These are phyloP conservation scores for Netelia fuscicornis DNA, from an alignment of 2,888 invertebrate species.

Conservation along the genomic window DNA sequence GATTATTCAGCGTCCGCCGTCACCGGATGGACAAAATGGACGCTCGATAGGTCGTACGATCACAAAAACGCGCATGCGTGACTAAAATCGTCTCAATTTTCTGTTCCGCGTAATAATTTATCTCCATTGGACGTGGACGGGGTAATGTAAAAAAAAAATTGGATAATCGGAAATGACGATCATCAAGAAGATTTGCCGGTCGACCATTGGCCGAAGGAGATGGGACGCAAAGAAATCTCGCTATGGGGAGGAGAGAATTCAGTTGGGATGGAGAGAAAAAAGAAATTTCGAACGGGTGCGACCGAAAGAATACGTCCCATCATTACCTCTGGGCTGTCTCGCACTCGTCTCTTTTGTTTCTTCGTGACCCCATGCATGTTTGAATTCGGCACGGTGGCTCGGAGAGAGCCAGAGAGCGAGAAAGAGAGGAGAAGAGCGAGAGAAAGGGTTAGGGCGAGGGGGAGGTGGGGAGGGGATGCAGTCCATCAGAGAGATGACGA, in stretches of 20 bases:
- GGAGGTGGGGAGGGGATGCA: slow-evolving; percentile 41
- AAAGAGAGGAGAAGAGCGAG: slow-evolving; percentile 46
- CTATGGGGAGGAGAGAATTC: slow-evolving; percentile 26
- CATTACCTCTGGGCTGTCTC: slow-evolving; percentile 22
- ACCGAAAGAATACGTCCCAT: slow-evolving; percentile 43
- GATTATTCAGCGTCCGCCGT: not conserved
- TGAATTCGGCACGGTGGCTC: slow-evolving; percentile 55
- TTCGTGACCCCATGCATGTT: slow-evolving; percentile 52
- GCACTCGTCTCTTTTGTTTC: slow-evolving; percentile 21
- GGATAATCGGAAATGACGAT: slow-evolving; percentile 58
- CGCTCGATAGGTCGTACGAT: no score
- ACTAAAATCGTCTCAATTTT: slow-evolving; percentile 57
- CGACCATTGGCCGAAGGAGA: slow-evolving; percentile 16
- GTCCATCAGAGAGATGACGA: slow-evolving; percentile 62
- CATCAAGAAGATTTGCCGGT: slow-evolving; percentile 35
- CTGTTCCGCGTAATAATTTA: slow-evolving; percentile 34
- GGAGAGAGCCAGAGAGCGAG: slow-evolving; percentile 49
- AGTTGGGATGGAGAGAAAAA: slow-evolving; percentile 5
- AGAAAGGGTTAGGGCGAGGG: slow-evolving; percentile 45
- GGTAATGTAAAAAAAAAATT: slow-evolving; percentile 27
- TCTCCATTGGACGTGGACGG: slow-evolving; percentile 22
- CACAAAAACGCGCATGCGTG: slow-evolving; percentile 36
- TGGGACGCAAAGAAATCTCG: not conserved
- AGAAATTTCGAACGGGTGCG: slow-evolving; percentile 53
- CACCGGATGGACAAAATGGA: slow-evolving; percentile 7